Conservation (phyloP, 2,888 invertebrate species). For the Hecatera dysodea region DNA sequence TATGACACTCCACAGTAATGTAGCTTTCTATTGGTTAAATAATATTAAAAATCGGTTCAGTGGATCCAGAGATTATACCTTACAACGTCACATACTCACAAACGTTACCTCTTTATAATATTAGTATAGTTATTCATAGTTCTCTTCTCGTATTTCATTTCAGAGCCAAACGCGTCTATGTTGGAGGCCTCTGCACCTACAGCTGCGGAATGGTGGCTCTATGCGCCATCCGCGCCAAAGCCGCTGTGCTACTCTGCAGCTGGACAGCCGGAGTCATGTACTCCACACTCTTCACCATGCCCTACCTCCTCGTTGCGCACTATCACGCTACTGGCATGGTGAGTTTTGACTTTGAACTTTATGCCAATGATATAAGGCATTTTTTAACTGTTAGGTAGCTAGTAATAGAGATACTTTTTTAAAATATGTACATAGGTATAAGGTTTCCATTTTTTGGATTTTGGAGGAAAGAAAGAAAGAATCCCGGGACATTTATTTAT, state of each 20-base stretch:
- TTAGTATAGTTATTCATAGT: background rate
- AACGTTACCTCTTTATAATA: too few relatives aligned
- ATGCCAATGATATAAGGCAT: background rate
- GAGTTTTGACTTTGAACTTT: constrained; percentile 73
- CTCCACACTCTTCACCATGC: constrained; percentile 99
- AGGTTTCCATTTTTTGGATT: too few relatives aligned
- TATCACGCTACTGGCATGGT: constrained; percentile 98
- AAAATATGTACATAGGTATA: background rate
- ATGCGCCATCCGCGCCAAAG: constrained; percentile 94
- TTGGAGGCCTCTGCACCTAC: constrained; percentile 97
- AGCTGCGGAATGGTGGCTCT: constrained; percentile 97
- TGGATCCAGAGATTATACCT: too few relatives aligned
- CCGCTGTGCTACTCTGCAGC: constrained; percentile 96
- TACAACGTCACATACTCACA: too few relatives aligned
- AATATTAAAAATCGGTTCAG: too few relatives aligned
- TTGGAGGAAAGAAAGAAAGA: too few relatives aligned
- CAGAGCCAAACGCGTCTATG: constrained; percentile 97
- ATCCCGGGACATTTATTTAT: too few relatives aligned
- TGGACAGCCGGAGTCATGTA: constrained; percentile 99
- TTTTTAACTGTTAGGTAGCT: too few relatives aligned
- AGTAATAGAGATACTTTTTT: background rate
- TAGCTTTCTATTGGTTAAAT: too few relatives aligned
- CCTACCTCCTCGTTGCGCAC: constrained; percentile 97
- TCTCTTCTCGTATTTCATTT: constrained; percentile 67
- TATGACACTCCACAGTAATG: too few relatives aligned